Percentiles rank a stretch among this genome's conserved stretches.
phyloP scores from a whole-genome alignment of 2,797 vertebrate genomes.

The Apogon hyalosoma region DNA sequence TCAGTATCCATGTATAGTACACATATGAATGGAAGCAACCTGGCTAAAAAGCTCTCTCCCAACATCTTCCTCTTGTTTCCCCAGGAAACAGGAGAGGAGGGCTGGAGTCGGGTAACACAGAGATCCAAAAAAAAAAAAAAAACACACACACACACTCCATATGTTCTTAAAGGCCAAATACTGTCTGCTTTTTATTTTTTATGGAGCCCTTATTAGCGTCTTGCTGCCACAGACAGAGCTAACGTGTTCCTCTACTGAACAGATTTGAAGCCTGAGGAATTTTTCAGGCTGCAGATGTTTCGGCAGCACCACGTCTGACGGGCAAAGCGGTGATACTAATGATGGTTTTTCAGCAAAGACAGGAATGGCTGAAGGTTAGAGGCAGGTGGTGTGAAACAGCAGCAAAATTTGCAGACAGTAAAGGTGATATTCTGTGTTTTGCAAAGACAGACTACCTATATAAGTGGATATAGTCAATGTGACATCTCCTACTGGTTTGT shows the following conservation, averaged over 20 bases:
- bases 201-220: constrained; percentile 25
- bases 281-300: constrained; percentile 37
- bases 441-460: no score
- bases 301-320: constrained; percentile 36
- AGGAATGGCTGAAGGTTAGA: constrained; percentile 15
- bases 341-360: constrained; percentile 34
- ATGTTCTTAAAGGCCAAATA: constrained; percentile 42
- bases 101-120: constrained; percentile 74
- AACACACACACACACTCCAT: constrained; percentile 29
- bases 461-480: no score
- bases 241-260: constrained; percentile 14
- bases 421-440: neutral
- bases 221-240: constrained; percentile 15
- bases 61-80: constrained; percentile 81
- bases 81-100: constrained; percentile 76
- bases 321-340: constrained; percentile 39
- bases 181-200: constrained; percentile 43
- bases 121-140: constrained; percentile 34
- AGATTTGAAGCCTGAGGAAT: constrained; percentile 8
- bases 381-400: constrained; percentile 3
- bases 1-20: constrained; percentile 76
- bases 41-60: constrained; percentile 71
- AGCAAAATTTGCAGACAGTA: constrained; percentile 1
- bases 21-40: constrained; percentile 76
- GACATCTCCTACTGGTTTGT: no score